These are phyloP conservation scores for Oryzias celebensis DNA, from an alignment of 2,113 vertebrate species.

Conservation along the genomic window DNA sequence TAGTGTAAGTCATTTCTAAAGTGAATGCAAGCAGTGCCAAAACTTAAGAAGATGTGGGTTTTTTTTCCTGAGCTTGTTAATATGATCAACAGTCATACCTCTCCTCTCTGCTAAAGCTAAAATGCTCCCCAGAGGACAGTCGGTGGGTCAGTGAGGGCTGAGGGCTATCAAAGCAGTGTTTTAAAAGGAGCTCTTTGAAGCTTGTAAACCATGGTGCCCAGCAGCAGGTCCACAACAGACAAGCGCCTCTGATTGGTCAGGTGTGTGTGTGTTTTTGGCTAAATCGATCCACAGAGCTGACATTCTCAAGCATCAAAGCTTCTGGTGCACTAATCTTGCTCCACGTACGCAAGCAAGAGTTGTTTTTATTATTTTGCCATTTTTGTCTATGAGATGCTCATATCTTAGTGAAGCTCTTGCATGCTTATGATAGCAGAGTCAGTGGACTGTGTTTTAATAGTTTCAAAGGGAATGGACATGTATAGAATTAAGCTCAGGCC, in stretches of 20 bases:
- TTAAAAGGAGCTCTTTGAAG: slow-evolving; percentile 83
- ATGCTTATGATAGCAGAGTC: slow-evolving; percentile 41
- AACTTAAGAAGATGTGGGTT: slow-evolving; percentile 24
- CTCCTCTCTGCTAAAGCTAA: slow-evolving; percentile 63
- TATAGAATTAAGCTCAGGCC: slow-evolving; percentile 38
- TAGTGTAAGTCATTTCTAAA: not conserved
- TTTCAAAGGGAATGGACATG: slow-evolving; percentile 49
- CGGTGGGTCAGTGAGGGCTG: slow-evolving; percentile 70
- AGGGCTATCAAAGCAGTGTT: slow-evolving; percentile 81
- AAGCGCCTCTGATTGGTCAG: slow-evolving; percentile 86
- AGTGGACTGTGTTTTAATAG: slow-evolving; percentile 30
- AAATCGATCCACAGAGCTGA: slow-evolving; percentile 88
- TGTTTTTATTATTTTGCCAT: slow-evolving; percentile 67
- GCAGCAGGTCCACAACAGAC: slow-evolving; percentile 88
- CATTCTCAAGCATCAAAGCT: slow-evolving; percentile 93
- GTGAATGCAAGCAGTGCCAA: not conserved
- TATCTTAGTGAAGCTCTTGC: slow-evolving; percentile 37
- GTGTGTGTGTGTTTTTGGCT: slow-evolving; percentile 81
- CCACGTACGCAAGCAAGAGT: slow-evolving; percentile 86
- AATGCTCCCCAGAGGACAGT: slow-evolving; percentile 60
- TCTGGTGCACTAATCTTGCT: slow-evolving; percentile 89
- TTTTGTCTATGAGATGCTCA: slow-evolving; percentile 53
- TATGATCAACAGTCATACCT: slow-evolving; percentile 66
- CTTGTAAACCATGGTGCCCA: slow-evolving; percentile 82
- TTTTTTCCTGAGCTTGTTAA: slow-evolving; percentile 48